These are phyloP conservation scores for Myanophis thanlyinensis DNA, from an alignment of 2,113 vertebrate genomes.

Conservation along the genomic window DNA sequence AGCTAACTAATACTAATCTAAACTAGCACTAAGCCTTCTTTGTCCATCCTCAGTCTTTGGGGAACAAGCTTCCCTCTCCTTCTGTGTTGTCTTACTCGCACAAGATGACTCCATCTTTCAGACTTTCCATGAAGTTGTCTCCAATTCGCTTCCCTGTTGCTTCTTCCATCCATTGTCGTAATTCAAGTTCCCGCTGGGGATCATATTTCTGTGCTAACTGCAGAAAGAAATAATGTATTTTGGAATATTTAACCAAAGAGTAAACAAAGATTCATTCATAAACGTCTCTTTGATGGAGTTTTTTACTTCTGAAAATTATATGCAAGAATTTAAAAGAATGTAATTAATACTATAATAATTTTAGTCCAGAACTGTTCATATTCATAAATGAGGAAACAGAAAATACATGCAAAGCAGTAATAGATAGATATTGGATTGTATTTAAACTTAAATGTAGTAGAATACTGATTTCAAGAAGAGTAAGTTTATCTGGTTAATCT, in stretches of 20 bases:
- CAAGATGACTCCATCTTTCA: constrained; percentile 88
- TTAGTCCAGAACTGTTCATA: background rate
- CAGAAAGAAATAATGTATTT: background rate
- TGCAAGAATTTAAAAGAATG: background rate
- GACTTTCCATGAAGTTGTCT: constrained; percentile 88
- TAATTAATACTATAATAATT: background rate
- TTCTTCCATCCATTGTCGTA: constrained; percentile 86
- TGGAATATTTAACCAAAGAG: background rate
- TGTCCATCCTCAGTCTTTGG: background rate
- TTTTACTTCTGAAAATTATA: background rate
- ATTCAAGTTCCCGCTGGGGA: constrained; percentile 84
- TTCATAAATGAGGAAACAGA: background rate
- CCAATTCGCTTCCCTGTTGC: constrained; percentile 79
- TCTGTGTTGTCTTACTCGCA: constrained; percentile 81
- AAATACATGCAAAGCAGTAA: background rate
- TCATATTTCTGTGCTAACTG: constrained; percentile 94
- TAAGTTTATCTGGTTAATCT: background rate
- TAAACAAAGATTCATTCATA: background rate
- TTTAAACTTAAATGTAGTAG: background rate
- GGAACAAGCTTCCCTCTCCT: background rate
- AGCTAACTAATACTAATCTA: background rate
- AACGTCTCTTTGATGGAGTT: background rate
- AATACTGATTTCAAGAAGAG: background rate
- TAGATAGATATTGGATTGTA: background rate
- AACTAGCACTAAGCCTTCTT: background rate